A percentile compares a stretch with the other conserved stretches of the same genome.
phyloP scores from a whole-genome alignment of 2,888 invertebrate species.

The Silvanus unidentatus region DNA sequence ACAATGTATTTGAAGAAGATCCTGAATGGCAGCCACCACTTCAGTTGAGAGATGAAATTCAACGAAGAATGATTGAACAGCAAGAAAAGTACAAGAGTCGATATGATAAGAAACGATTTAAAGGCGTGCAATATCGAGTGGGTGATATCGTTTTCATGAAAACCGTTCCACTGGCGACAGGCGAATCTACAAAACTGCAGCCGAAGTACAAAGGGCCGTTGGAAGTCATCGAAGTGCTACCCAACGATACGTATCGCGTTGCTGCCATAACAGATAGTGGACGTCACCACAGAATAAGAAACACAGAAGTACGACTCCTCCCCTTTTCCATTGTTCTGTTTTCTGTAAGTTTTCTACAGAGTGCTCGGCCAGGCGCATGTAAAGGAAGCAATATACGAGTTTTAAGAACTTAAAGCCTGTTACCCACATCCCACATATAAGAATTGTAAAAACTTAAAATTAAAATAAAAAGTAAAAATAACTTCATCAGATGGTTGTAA shows the following conservation, averaged over 20 bases:
- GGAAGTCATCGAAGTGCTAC: constrained; percentile 1
- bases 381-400: no score
- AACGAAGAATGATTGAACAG: not conserved
- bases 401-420: no score
- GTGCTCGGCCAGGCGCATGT: no score
- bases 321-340: no score
- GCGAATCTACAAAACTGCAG: constrained; percentile 8
- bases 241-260: constrained; percentile 4
- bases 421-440: no score
- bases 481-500: no score
- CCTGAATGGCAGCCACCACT: not conserved
- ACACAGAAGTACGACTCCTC: no score
- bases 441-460: no score
- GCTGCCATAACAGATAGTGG: no score
- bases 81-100: not conserved
- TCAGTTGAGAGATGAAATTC: not conserved
- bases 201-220: constrained; percentile 5
- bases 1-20: not conserved
- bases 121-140: constrained; percentile 2
- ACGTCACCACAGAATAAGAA: no score
- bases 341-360: no score
- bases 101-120: constrained; percentile 4
- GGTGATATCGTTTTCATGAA: constrained; percentile 6
- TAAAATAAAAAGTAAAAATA: no score
- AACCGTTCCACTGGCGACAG: not conserved